A percentile compares a stretch with the other conserved stretches of the same genome.
These are phyloP conservation scores for Arenaria interpres DNA, from an alignment of 2,113 vertebrate species.

Conservation along the genomic window DNA sequence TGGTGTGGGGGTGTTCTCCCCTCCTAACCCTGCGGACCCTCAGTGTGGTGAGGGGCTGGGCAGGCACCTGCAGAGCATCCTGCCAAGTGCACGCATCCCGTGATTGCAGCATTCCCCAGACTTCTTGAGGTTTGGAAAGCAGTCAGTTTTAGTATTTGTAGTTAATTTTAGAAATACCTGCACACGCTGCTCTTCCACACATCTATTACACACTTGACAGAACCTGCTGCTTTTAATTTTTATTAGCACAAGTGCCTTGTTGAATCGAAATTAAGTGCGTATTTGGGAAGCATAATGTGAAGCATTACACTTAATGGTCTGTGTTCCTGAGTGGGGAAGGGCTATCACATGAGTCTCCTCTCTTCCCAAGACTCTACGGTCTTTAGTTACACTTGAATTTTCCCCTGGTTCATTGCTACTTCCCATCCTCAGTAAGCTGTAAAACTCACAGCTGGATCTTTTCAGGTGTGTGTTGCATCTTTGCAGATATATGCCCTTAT, in stretches of 20 bases:
- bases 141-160: neutral
- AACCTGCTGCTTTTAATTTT: slow-evolving; percentile 62
- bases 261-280: slow-evolving; percentile 59
- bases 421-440: neutral
- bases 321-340: neutral
- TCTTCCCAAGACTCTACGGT: neutral
- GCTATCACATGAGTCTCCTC: neutral
- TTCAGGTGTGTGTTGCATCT: neutral
- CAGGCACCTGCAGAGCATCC: neutral
- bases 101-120: neutral
- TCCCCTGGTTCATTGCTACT: neutral
- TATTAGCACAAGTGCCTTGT: slow-evolving; percentile 53
- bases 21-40: too few species aligned
- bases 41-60: neutral
- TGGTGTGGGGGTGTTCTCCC: neutral
- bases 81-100: fast-evolving
- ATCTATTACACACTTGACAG: slow-evolving; percentile 16
- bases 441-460: neutral
- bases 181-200: neutral
- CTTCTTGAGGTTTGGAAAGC: neutral
- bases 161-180: slow-evolving; percentile 44
- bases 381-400: slow-evolving; percentile 9
- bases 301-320: slow-evolving; percentile 44
- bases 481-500: neutral
- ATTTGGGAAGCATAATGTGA: slow-evolving; percentile 57